Percentiles rank a stretch among this genome's conserved stretches.
These are phyloP conservation scores for Acipenser ruthenus DNA, from an alignment of 2,797 vertebrate genomes.

Conservation along the genomic window DNA sequence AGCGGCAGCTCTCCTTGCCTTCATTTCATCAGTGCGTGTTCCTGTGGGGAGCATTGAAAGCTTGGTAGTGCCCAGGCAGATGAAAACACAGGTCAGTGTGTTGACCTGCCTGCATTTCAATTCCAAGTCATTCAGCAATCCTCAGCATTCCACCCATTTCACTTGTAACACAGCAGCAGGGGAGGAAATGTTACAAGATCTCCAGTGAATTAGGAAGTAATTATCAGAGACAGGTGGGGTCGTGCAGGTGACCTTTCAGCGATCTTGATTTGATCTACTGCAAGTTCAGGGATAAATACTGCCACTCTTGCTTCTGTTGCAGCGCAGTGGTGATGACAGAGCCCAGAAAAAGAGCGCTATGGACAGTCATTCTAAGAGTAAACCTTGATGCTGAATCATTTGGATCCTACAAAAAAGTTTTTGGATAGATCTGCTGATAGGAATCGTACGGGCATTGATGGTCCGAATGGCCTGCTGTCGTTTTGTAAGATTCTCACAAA, in stretches of 20 bases:
- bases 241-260: constrained; percentile 33
- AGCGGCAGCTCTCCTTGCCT: constrained; percentile 14
- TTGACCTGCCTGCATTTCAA: constrained; percentile 38
- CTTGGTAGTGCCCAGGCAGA: constrained; percentile 38
- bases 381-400: constrained; percentile 23
- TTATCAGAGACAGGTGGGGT: constrained; percentile 42
- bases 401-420: constrained; percentile 10
- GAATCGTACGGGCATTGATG: background rate
- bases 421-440: background rate
- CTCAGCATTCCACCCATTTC: constrained; percentile 39
- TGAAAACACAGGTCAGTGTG: constrained; percentile 44
- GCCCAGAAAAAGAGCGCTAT: constrained; percentile 13
- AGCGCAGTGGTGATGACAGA: background rate
- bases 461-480: background rate
- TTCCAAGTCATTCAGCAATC: constrained; percentile 31
- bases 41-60: constrained; percentile 32
- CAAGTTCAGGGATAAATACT: constrained; percentile 19
- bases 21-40: constrained; percentile 16
- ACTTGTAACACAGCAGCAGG: constrained; percentile 17
- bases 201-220: constrained; percentile 26
- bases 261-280: constrained; percentile 28
- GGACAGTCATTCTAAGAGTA: constrained; percentile 11
- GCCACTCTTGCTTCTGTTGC: constrained; percentile 18
- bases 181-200: constrained; percentile 26
- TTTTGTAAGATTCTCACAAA: too few relatives aligned